phyloP scores from a whole-genome alignment of 2,888 invertebrate species.

The Dryobota labecula region DNA sequence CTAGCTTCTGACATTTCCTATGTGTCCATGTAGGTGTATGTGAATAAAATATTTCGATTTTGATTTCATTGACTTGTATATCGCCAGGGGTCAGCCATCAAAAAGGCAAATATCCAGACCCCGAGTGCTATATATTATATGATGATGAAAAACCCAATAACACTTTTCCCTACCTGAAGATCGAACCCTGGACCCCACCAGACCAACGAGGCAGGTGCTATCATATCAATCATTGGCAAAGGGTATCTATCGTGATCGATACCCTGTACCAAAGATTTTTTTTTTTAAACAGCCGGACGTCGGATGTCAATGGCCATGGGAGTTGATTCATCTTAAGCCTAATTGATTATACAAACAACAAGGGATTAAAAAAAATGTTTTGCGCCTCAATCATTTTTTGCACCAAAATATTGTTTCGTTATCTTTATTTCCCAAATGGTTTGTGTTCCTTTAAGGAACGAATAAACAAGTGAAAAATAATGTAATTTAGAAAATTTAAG shows the following conservation, averaged over 20 bases:
- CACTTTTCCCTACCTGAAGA: background rate
- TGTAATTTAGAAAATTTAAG: background rate
- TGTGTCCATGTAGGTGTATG: no score
- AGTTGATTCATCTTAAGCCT: constrained; percentile 12
- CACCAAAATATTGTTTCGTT: background rate
- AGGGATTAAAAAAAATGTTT: background rate
- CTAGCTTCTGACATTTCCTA: no score
- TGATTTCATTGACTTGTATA: no score
- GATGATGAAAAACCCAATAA: background rate
- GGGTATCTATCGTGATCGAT: no score
- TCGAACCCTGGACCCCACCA: background rate
- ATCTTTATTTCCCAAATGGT: constrained; percentile 10
- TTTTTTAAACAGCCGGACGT: background rate
- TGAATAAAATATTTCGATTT: no score
- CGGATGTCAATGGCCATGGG: background rate
- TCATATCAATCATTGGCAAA: background rate
- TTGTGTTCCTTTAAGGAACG: background rate
- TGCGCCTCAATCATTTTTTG: background rate
- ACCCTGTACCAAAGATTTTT: no score
- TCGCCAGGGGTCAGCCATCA: no score
- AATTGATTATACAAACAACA: constrained; percentile 16
- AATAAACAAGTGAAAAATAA: background rate
- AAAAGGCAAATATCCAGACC: no score
- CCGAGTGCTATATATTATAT: background rate
- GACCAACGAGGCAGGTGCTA: background rate